Percentiles rank a stretch among this genome's conserved stretches.
phyloP scores from a whole-genome alignment of 2,888 invertebrate species.

The Alitta virens region DNA sequence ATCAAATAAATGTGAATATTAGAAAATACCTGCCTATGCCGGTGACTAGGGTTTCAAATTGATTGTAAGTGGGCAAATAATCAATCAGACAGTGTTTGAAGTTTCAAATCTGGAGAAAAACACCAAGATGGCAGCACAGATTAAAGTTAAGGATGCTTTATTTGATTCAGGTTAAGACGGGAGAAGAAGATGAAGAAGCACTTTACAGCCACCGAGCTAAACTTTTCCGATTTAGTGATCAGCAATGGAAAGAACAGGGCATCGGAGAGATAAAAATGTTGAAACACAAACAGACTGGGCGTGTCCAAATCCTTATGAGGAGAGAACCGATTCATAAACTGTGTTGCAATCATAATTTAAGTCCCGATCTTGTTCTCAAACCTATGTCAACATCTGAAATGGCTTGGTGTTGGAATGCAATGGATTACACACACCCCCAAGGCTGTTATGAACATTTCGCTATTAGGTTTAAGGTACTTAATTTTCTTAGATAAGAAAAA shows the following conservation, averaged over 20 bases:
- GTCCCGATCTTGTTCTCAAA: conserved; percentile 71
- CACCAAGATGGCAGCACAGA: conserved; percentile 67
- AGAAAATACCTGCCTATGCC: no score
- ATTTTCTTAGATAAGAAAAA: no score
- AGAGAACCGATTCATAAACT: conserved; percentile 65
- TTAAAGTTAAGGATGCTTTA: conserved; percentile 73
- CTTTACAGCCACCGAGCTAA: conserved; percentile 81
- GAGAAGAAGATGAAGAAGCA: conserved; percentile 82
- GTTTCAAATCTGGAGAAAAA: conserved; percentile 36
- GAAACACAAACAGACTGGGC: conserved; percentile 68
- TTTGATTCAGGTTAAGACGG: conserved; percentile 68
- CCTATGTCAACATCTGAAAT: conserved; percentile 72
- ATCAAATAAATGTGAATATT: no score
- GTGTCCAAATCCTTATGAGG: conserved; percentile 68
- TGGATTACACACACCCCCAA: conserved; percentile 80
- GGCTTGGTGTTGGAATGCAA: conserved; percentile 70
- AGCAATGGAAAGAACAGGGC: conserved; percentile 58
- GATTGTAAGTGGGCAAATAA: no score
- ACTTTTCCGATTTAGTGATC: conserved; percentile 63
- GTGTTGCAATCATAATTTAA: conserved; percentile 81
- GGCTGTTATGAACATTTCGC: conserved; percentile 43
- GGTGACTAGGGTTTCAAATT: no score
- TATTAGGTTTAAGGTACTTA: conserved; percentile 46
- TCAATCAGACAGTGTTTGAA: no score
- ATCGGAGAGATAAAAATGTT: conserved; percentile 61